These are phyloP conservation scores for Galago senegalensis DNA, from an alignment of 2,797 vertebrate species.

Conservation along the genomic window DNA sequence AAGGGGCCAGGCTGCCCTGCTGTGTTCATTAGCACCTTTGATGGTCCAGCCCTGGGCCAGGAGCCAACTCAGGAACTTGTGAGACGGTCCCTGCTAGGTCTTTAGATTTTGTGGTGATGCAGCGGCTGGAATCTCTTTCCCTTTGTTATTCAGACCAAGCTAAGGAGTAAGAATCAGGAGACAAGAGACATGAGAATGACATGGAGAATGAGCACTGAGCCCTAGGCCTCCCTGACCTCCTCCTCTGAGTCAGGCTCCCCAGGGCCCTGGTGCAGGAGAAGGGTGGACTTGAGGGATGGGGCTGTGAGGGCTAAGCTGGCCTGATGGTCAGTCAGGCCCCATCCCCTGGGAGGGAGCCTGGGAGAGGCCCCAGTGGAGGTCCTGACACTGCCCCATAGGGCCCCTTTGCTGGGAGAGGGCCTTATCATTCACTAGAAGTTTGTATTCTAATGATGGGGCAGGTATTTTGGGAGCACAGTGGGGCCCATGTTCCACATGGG, in stretches of 20 bases:
- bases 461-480: not conserved
- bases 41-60: not conserved
- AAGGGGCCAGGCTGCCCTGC: not conserved
- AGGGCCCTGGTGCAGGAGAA: too few species aligned
- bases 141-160: not conserved
- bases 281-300: not conserved
- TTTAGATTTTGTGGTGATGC: not conserved
- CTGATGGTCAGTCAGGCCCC: too few species aligned
- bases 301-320: not conserved
- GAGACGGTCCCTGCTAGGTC: not conserved
- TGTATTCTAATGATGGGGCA: not conserved
- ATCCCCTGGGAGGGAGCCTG: too few species aligned
- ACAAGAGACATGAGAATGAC: not conserved
- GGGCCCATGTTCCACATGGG: not conserved
- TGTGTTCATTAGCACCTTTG: not conserved
- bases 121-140: not conserved
- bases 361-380: not conserved
- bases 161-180: not conserved
- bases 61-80: not conserved
- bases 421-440: accelerated
- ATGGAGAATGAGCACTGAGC: not conserved
- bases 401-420: not conserved
- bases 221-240: not conserved
- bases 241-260: not conserved
- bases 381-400: not conserved